phyloP scores from a whole-genome alignment of 2,888 invertebrate genomes.

The Agrochola lota region DNA sequence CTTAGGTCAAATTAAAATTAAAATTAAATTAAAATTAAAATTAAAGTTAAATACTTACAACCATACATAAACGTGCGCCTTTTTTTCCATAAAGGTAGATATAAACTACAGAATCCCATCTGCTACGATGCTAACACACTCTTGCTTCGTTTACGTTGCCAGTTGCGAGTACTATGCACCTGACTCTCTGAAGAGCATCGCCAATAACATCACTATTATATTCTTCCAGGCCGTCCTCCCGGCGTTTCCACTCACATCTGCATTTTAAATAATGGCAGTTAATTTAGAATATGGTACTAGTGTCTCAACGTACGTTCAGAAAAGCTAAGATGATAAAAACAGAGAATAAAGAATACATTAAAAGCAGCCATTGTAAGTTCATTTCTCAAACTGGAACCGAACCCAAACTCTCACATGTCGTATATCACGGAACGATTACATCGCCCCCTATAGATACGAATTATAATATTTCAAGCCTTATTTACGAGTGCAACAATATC shows the following conservation, averaged over 20 bases:
- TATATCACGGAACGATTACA: conserved; percentile 68
- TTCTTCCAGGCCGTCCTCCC: too few species aligned
- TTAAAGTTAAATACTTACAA: too few species aligned
- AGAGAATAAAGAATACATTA: not conserved
- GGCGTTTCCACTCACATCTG: not conserved
- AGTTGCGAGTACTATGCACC: not conserved
- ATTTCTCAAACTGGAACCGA: conserved; percentile 11
- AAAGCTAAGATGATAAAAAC: not conserved
- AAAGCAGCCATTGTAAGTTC: not conserved
- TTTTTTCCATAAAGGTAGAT: not conserved
- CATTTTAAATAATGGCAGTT: not conserved
- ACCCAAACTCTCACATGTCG: conserved; percentile 36
- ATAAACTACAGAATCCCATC: not conserved
- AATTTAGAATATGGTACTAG: not conserved
- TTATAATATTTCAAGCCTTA: conserved; percentile 54
- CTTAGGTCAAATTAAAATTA: not conserved
- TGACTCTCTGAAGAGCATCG: not conserved
- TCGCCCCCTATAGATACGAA: conserved; percentile 65
- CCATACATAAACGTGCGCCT: not conserved
- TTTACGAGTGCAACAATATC: conserved; percentile 67
- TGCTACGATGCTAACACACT: not conserved
- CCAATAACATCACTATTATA: too few species aligned
- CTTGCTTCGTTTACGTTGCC: not conserved
- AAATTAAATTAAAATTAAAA: too few species aligned
- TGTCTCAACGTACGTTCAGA: not conserved